Base-by-base conservation (phyloP, 2,797 vertebrate species). In the Crocidura indochinensis region DNA sequence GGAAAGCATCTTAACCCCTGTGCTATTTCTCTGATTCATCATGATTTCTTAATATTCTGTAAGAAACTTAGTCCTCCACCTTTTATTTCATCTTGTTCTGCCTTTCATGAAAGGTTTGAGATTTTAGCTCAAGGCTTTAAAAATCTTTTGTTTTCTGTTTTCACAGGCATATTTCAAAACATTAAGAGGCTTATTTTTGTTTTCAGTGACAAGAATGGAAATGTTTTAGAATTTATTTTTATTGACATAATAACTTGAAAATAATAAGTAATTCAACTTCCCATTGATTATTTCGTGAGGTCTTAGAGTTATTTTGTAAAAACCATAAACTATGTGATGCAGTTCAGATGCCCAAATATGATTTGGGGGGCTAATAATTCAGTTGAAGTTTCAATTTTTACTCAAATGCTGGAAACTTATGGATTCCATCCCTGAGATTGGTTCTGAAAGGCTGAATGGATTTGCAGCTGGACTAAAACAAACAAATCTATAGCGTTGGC, bases 381-480 rank as follows among this genome's bases (percentile, higher is more conserved):
- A 87, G 62, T 65, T 75, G 82, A 91, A 62, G 53, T 90, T 95
- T 87, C 38, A 67, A 14, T 83, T 94, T 94, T 95, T 87, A 88
- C 75, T 62, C 82, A 68, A 60, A 72, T 89, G 65, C 80, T 69
- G 80, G 65, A 69, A 91, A 90, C 76, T 92, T 92, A 81, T 95
- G 88, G 75, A 92, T 92, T n/a, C 60, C 49, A 26, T 91, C 64
- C 24, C 27, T 84, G 72, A 51, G 29, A 79, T 84, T 90, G 88
- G 67, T 56, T 94, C 80, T 95, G 80, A 92, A 92, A 86, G 88
- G 31, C 73, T 94, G 85, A 91, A 88, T 87, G 84, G 51, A 75
- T 96, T 96, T 96, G 86, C 91, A 92, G 80, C 83, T 90, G 87
- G 64, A 80, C 68, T 85, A 85, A 89, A 88, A 87, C 92, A 94